Conservation (phyloP, 30 jellyfish, hydroid and myxozoan genomes). For the Aurelia coerulea region DNA sequence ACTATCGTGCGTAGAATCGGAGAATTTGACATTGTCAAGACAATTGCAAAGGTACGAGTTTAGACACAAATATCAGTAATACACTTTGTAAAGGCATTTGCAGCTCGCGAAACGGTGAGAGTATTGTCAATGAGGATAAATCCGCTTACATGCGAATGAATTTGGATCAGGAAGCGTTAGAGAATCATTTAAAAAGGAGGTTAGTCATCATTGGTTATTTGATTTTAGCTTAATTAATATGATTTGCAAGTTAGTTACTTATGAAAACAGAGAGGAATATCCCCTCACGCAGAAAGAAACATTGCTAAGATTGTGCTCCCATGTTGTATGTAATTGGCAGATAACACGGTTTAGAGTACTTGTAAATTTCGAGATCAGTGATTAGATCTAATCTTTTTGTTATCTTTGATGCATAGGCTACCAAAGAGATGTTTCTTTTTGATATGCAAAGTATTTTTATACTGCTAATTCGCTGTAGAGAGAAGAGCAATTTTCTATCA, state of each 20-base stretch:
- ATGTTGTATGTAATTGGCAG: no score
- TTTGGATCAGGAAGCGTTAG: slow-evolving; percentile 7
- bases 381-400: slow-evolving; percentile 50
- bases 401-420: slow-evolving; percentile 7
- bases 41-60: slow-evolving; percentile 32
- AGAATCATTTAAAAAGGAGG: neutral
- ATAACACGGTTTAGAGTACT: no score
- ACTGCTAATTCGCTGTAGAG: neutral
- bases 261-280: no score
- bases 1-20: slow-evolving; percentile 40
- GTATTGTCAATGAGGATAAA: neutral
- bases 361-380: neutral
- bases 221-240: no score
- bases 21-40: slow-evolving; percentile 49
- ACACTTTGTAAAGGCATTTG: slow-evolving; percentile 22
- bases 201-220: neutral
- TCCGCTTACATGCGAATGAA: slow-evolving; percentile 20
- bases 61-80: slow-evolving; percentile 10
- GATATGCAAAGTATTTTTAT: no score
- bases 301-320: no score
- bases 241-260: no score
- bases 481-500: neutral
- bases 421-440: no score
- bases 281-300: no score
- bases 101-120: slow-evolving; percentile 5